Evolutionary conservation across 2,113 vertebrate genomes (phyloP).

Genomic region (Notothenia coriiceps): DNA sequence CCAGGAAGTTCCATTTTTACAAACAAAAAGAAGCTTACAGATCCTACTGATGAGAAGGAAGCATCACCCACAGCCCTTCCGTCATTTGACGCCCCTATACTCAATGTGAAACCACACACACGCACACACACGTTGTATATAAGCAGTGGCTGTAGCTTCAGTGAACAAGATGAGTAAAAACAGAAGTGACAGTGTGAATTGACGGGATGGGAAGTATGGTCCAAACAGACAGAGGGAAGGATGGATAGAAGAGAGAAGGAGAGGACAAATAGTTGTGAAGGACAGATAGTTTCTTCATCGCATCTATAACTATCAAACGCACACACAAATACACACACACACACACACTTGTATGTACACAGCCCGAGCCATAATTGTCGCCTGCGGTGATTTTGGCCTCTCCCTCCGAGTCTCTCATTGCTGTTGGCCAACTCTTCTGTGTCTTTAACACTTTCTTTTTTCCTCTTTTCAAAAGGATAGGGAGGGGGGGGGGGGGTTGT

Average conservation of each 20-base stretch:
- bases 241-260: constrained; percentile 67
- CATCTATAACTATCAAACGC: constrained; percentile 63
- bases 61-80: constrained; percentile 52
- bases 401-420: constrained; percentile 71
- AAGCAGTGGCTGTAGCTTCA: constrained; percentile 38
- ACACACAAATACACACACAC: constrained; percentile 43
- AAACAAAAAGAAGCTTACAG: constrained; percentile 9
- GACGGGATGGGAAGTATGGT: constrained; percentile 60
- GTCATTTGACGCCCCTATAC: constrained; percentile 53
- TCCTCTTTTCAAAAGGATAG: constrained; percentile 37
- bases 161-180: constrained; percentile 70
- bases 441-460: constrained; percentile 78
- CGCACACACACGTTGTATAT: neutral
- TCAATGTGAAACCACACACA: constrained; percentile 56
- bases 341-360: constrained; percentile 45
- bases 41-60: constrained; percentile 36
- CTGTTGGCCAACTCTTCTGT: constrained; percentile 75
- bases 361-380: constrained; percentile 75
- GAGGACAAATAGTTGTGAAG: constrained; percentile 67
- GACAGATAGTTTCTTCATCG: constrained; percentile 71
- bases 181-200: constrained; percentile 78
- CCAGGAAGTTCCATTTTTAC: constrained; percentile 33
- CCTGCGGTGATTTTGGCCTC: constrained; percentile 77
- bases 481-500: constrained; percentile 10
- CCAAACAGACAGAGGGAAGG: constrained; percentile 74